phyloP scores from a whole-genome alignment of 2,888 invertebrate species.

The Oegoconia quadripuncta region DNA sequence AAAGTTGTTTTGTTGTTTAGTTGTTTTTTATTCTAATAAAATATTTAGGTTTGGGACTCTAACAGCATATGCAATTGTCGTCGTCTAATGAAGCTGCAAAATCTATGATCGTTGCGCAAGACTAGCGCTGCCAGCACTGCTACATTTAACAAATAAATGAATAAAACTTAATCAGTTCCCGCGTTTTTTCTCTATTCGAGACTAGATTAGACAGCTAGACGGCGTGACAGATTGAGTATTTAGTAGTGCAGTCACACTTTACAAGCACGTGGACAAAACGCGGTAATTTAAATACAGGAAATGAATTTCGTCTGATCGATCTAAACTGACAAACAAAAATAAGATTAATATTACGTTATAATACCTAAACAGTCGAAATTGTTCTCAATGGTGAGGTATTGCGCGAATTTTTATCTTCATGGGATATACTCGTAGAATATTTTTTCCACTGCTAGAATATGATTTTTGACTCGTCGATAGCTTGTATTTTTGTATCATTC shows the following conservation, averaged over 20 bases:
- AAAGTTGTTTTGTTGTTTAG: not conserved
- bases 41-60: not conserved
- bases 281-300: not conserved
- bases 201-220: not conserved
- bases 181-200: not conserved
- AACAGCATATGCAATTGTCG: not conserved
- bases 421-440: too few species aligned
- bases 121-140: not conserved
- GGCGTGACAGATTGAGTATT: not conserved
- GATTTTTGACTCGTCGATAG: too few species aligned
- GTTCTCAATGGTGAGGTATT: too few species aligned
- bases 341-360: too few species aligned
- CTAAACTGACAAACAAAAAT: too few species aligned
- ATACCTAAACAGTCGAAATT: too few species aligned
- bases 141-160: slow-evolving; percentile 5
- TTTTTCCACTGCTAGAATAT: too few species aligned
- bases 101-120: not conserved
- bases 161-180: not conserved
- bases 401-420: too few species aligned
- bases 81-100: not conserved
- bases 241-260: not conserved
- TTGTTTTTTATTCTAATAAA: not conserved
- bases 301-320: not conserved
- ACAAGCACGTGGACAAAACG: not conserved
- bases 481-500: too few species aligned